Evolutionary conservation across 2,888 invertebrate genomes (phyloP), one percentile per base, ranked within the genome.

Genomic region (Diloba caeruleocephala): DNA sequence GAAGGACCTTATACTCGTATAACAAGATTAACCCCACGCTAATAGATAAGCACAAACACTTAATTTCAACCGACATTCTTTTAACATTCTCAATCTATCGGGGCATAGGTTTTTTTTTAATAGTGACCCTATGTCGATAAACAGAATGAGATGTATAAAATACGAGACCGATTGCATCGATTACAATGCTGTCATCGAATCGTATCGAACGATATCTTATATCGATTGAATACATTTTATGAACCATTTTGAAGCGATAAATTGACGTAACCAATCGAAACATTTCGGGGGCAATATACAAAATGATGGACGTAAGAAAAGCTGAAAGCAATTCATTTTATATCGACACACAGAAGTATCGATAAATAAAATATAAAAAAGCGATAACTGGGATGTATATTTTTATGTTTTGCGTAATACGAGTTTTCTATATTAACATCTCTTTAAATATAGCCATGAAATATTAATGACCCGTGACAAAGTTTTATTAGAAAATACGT

Each of bases 201-300:
- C 53, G 41, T 42, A 37, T 39, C 51, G 12, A 33, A 29, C 28
- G 43, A 63, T 71, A 58, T 63, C 56, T 52, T 33, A 48, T 53
- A 51, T 17, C 56, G 55, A 49, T 64, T 36, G 60, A 37, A 61
- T 68, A 61, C 46, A 66, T 68, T 54, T 48, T 53, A 44, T 28
- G 37, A 53, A 44, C 34, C 7, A 48, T 57, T 64, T 56, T 56
- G 29, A 48, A 45, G 38, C 57, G 31, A 54, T 52, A 51, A 53
- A 69, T 70, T 41, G 44, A 33, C 9, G 39, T 32, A 51, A 61
- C 46, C 56, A 64, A 67, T 70, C 46, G 42, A 32, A 34, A 43
- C 13, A 19, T 48, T 48, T 48, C 45, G 49, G 9, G 10, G 21
- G 26, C 33, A 43, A 67, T 69, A 56, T 62, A 64, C 69, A 63